A percentile compares a stretch with the other conserved stretches of the same genome.
phyloP scores from a whole-genome alignment of 53 echinoderm and acorn worm genomes.

The Zoroaster sp. region DNA sequence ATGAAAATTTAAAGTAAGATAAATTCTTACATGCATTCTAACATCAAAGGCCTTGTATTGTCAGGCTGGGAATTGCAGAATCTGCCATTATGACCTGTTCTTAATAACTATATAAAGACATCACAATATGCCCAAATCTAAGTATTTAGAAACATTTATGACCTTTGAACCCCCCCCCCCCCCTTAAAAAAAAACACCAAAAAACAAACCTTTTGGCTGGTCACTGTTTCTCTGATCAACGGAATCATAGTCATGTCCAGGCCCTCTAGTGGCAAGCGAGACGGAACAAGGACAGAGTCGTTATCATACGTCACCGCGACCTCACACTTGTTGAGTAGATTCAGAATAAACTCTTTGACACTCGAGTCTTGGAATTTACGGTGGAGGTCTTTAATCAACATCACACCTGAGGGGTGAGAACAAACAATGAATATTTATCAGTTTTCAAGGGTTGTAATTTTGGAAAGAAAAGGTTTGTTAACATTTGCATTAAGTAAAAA shows the following conservation, averaged over 20 bases:
- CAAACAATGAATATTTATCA: too few relatives aligned
- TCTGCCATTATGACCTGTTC: too few relatives aligned
- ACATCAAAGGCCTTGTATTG: too few relatives aligned
- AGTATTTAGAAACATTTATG: too few relatives aligned
- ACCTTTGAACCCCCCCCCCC: too few relatives aligned
- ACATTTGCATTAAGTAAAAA: too few relatives aligned
- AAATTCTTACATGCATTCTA: too few relatives aligned
- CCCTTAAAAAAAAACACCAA: not conserved
- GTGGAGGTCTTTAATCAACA: constrained; percentile 85
- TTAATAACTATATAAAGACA: too few relatives aligned
- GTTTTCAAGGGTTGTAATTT: too few relatives aligned
- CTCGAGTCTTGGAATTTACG: constrained; percentile 89
- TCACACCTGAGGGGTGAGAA: constrained; percentile 72
- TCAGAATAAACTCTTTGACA: constrained; percentile 89
- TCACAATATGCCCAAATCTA: too few relatives aligned
- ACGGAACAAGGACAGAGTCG: constrained; percentile 87
- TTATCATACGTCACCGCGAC: constrained; percentile 93
- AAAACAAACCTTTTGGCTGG: constrained; percentile 38
- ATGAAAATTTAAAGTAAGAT: not conserved
- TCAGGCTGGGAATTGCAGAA: too few relatives aligned
- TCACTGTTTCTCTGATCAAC: constrained; percentile 61
- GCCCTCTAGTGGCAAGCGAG: constrained; percentile 75
- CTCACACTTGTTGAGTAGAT: constrained; percentile 97
- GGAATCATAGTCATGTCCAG: constrained; percentile 79
- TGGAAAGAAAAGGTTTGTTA: too few relatives aligned